Conservation (phyloP, 2,888 invertebrate genomes). For the Molorchus minor region DNA sequence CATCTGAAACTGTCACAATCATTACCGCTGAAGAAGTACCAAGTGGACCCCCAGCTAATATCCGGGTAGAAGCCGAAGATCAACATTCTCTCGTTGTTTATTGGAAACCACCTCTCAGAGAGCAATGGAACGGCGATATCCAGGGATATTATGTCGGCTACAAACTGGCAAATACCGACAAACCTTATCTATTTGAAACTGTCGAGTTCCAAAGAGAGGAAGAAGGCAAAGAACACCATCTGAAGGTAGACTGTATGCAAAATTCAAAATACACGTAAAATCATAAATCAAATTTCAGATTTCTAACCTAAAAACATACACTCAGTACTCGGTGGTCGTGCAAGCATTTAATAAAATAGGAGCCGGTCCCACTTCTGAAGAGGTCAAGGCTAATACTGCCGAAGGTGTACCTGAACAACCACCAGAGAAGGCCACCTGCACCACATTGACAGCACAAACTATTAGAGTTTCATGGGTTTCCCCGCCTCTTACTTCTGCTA, state of each 20-base stretch:
- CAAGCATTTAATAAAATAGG: constrained; percentile 96
- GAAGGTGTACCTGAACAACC: constrained; percentile 94
- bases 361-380: constrained; percentile 89
- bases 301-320: constrained; percentile 77
- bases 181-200: constrained; percentile 89
- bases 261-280: neutral
- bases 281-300: constrained; percentile 40
- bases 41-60: constrained; percentile 83
- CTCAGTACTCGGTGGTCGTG: constrained; percentile 94
- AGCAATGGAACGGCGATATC: constrained; percentile 94
- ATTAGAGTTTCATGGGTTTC: constrained; percentile 95
- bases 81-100: constrained; percentile 87
- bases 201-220: constrained; percentile 92
- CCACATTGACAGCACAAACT: constrained; percentile 92
- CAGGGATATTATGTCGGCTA: constrained; percentile 91
- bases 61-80: constrained; percentile 86
- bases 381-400: constrained; percentile 90
- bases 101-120: constrained; percentile 90
- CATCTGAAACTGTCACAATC: constrained; percentile 92
- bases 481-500: constrained; percentile 89
- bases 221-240: constrained; percentile 88
- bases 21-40: constrained; percentile 90
- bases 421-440: constrained; percentile 91
- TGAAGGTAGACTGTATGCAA: too few relatives aligned
- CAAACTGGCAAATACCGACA: constrained; percentile 83